These are phyloP conservation scores for Neodiprion pinetum DNA, from an alignment of 1,140 invertebrate genomes.

Conservation along the genomic window DNA sequence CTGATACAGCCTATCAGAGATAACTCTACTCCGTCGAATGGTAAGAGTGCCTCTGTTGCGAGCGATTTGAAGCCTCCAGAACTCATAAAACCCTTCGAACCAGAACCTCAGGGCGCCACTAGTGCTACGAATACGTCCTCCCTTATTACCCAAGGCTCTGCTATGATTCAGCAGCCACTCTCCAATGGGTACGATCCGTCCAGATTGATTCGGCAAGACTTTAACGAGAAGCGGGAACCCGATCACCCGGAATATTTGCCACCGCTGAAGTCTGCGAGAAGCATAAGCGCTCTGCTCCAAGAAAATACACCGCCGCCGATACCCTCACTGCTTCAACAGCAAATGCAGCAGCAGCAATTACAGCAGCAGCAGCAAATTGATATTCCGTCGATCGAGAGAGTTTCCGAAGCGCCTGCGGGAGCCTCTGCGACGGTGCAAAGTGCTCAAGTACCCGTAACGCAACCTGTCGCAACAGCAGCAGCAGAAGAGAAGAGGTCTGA, in stretches of 20 bases:
- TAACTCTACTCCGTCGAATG: constrained; percentile 32
- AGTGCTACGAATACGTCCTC: background rate
- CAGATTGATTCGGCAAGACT: constrained; percentile 46
- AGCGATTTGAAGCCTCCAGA: constrained; percentile 53
- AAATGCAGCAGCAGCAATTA: constrained; percentile 15
- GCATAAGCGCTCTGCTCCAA: constrained; percentile 55
- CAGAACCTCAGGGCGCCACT: constrained; percentile 24
- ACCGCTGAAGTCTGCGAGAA: constrained; percentile 55
- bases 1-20: constrained; percentile 42
- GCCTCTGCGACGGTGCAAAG: constrained; percentile 21
- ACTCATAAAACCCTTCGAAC: constrained; percentile 47
- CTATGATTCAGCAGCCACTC: constrained; percentile 38
- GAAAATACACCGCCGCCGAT: constrained; percentile 44
- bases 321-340: constrained; percentile 46
- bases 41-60: constrained; percentile 28
- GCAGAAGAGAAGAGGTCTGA: constrained; percentile 56
- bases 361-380: constrained; percentile 18
- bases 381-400: constrained; percentile 17
- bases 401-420: constrained; percentile 22
- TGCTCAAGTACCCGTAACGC: constrained; percentile 6
- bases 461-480: background rate
- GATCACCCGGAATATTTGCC: constrained; percentile 44
- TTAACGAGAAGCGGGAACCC: constrained; percentile 36
- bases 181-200: constrained; percentile 47
- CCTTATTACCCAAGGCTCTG: constrained; percentile 18